Evolutionary conservation across 2,797 vertebrate genomes (phyloP).

Genomic region (Astyanax mexicanus): DNA sequence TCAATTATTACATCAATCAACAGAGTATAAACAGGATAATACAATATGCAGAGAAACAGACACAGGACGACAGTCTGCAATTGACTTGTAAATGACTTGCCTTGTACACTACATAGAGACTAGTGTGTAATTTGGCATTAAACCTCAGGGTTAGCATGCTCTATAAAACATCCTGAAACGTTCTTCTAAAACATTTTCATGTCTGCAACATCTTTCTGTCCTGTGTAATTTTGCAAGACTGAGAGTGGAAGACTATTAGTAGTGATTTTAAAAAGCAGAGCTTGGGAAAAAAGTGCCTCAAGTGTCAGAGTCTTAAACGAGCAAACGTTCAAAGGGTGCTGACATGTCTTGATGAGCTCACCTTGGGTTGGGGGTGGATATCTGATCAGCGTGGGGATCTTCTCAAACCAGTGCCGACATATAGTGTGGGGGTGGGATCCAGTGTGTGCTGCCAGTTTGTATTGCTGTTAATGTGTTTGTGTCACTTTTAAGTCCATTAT

Average conservation of each 20-base stretch:
- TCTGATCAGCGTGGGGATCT: constrained; percentile 12
- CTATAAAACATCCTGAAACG: background rate
- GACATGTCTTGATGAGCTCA: constrained; percentile 19
- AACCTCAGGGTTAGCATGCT: background rate
- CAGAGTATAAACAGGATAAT: no score
- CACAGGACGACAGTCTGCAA: no score
- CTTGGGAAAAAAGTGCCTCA: constrained; percentile 2
- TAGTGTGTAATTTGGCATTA: no score
- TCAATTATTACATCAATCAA: no score
- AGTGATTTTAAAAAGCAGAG: constrained; percentile 1
- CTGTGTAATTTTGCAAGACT: constrained; percentile 6
- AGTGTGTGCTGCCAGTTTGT: background rate
- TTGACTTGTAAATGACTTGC: no score
- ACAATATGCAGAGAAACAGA: no score
- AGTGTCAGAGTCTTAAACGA: background rate
- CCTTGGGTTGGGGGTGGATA: constrained; percentile 22
- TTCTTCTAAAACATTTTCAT: background rate
- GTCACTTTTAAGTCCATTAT: background rate
- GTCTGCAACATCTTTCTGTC: background rate
- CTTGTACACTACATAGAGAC: no score
- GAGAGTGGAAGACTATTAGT: background rate
- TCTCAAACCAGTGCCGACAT: background rate
- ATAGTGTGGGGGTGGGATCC: background rate
- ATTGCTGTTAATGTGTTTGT: background rate
- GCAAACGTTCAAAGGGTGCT: constrained; percentile 12